Conservation (phyloP, 1,140 invertebrate genomes). For the Caenorhabditis remanei region DNA sequence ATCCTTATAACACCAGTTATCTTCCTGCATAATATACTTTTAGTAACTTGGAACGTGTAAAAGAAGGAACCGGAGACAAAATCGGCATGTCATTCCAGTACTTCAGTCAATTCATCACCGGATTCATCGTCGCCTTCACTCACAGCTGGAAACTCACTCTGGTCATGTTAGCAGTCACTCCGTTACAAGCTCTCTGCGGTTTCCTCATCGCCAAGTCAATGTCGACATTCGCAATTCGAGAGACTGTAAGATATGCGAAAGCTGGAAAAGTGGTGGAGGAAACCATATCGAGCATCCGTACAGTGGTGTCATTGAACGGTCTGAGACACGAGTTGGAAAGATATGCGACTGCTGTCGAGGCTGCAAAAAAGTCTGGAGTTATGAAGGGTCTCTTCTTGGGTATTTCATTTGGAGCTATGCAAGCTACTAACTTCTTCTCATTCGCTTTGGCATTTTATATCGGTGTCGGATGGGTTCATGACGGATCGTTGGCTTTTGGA, state of each 20-base stretch:
- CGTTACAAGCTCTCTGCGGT: conserved; percentile 70
- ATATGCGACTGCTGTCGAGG: conserved; percentile 53
- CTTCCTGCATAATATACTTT: conserved; percentile 58
- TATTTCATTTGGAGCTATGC: conserved; percentile 59
- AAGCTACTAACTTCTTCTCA: conserved; percentile 56
- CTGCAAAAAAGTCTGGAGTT: conserved; percentile 54
- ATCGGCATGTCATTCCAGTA: conserved; percentile 84
- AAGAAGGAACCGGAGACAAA: conserved; percentile 91
- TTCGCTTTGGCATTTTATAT: conserved; percentile 72
- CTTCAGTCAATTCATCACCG: conserved; percentile 64
- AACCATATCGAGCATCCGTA: conserved; percentile 84
- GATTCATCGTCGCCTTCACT: conserved; percentile 72
- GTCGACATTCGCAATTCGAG: conserved; percentile 78
- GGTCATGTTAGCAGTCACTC: conserved; percentile 71
- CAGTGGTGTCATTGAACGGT: conserved; percentile 87
- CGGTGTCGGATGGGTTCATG: conserved; percentile 65
- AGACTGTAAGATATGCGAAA: conserved; percentile 85
- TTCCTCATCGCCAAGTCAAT: conserved; percentile 70
- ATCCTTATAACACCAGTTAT: no score
- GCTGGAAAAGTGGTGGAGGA: conserved; percentile 87
- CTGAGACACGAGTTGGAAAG: conserved; percentile 82
- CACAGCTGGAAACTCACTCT: conserved; percentile 74
- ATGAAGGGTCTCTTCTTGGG: conserved; percentile 60
- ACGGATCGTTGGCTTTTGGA: conserved; percentile 19
- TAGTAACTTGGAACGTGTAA: conserved; percentile 88